Evolutionary conservation across 1,140 invertebrate species (phyloP).

Genomic region (Scaptomyza graminum): DNA sequence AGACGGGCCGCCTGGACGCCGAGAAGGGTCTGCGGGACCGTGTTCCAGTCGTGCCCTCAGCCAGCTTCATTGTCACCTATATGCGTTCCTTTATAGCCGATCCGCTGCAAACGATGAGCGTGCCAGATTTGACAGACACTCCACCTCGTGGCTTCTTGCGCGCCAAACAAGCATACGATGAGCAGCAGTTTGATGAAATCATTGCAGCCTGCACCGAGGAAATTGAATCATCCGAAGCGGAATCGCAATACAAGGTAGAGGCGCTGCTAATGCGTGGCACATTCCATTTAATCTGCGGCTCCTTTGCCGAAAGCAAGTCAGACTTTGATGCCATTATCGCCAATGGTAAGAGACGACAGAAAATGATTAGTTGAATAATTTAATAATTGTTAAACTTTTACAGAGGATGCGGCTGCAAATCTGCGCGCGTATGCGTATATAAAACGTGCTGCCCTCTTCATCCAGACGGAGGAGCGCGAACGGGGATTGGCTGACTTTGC

Average conservation of each 20-base stretch:
- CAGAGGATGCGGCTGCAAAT: slow-evolving; percentile 85
- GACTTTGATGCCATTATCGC: slow-evolving; percentile 89
- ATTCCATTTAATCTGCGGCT: slow-evolving; percentile 91
- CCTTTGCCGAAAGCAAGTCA: slow-evolving; percentile 88
- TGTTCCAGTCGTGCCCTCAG: slow-evolving; percentile 90
- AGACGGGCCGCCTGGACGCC: slow-evolving; percentile 89
- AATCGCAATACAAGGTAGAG: slow-evolving; percentile 86
- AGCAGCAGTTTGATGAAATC: slow-evolving; percentile 91
- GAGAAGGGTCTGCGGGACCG: slow-evolving; percentile 88
- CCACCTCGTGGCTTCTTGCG: slow-evolving; percentile 86
- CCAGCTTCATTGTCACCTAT: slow-evolving; percentile 93
- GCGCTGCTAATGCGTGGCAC: slow-evolving; percentile 92
- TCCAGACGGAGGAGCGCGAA: slow-evolving; percentile 90
- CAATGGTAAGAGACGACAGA: slow-evolving; percentile 74
- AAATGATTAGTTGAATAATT: not conserved
- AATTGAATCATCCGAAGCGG: slow-evolving; percentile 87
- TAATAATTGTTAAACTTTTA: slow-evolving; percentile 4
- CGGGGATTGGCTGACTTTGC: slow-evolving; percentile 91
- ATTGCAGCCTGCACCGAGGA: slow-evolving; percentile 92
- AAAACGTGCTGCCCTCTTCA: slow-evolving; percentile 92
- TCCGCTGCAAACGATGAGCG: slow-evolving; percentile 84
- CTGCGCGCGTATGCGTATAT: slow-evolving; percentile 94
- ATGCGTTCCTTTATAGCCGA: slow-evolving; percentile 94
- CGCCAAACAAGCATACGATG: slow-evolving; percentile 88
- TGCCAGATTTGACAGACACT: slow-evolving; percentile 53